Conservation (phyloP, 2,113 vertebrate genomes). For the Uria lomvia region DNA sequence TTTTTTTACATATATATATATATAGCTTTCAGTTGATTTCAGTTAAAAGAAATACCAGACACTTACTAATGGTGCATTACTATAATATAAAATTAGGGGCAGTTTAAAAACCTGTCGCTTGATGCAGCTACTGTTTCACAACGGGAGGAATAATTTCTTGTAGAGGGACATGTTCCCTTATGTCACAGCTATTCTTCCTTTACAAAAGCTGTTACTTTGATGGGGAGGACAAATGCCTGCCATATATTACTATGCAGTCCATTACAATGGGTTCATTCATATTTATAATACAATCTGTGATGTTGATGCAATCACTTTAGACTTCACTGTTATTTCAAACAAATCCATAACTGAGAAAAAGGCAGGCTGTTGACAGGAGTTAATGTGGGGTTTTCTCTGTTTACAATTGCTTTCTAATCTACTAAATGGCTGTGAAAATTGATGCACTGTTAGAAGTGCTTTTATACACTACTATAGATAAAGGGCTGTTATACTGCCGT, state of each 20-base stretch:
- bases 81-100: constrained; percentile 18
- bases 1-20: neutral
- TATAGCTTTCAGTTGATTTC: neutral
- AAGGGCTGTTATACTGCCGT: constrained; percentile 62
- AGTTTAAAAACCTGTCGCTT: constrained; percentile 40
- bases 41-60: constrained; percentile 48
- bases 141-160: constrained; percentile 46
- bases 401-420: constrained; percentile 86
- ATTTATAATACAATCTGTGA: constrained; percentile 76
- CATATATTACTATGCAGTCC: constrained; percentile 46
- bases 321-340: constrained; percentile 75
- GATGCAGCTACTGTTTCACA: constrained; percentile 37
- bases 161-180: constrained; percentile 45
- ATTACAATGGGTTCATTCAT: constrained; percentile 72
- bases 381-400: constrained; percentile 78
- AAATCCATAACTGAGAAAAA: constrained; percentile 80
- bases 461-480: constrained; percentile 73
- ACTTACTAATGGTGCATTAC: constrained; percentile 34
- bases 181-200: constrained; percentile 44
- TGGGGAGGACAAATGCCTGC: constrained; percentile 33
- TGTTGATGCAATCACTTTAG: constrained; percentile 71
- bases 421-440: constrained; percentile 83
- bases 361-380: constrained; percentile 77
- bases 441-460: constrained; percentile 76
- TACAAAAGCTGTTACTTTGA: constrained; percentile 46